A percentile compares a stretch with the other conserved stretches of the same genome.
phyloP scores from a whole-genome alignment of 1,140 invertebrate genomes.

The Bombus consobrinus region DNA sequence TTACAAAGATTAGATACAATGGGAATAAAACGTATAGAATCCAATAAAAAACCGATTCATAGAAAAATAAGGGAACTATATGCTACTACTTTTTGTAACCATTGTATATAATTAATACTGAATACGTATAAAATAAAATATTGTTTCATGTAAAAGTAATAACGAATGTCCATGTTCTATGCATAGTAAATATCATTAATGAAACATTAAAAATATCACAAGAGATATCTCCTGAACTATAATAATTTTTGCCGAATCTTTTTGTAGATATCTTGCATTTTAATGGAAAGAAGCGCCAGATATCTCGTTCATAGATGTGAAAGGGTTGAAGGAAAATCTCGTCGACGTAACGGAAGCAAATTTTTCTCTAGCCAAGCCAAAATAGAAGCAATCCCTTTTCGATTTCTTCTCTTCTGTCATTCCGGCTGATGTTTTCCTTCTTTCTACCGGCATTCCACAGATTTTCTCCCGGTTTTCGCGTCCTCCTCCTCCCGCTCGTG shows the following conservation, averaged over 20 bases:
- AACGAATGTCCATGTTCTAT: too few species aligned
- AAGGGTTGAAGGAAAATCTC: neutral
- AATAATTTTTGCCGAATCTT: neutral
- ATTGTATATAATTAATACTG: too few species aligned
- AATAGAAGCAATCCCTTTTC: neutral
- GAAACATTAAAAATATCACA: too few species aligned
- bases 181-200: too few species aligned
- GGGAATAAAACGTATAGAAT: too few species aligned
- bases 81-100: too few species aligned
- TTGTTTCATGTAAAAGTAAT: too few species aligned
- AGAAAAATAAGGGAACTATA: too few species aligned
- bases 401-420: conserved; percentile 4
- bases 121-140: too few species aligned
- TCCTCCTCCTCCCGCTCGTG: conserved; percentile 31
- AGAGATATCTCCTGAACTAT: neutral
- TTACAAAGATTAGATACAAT: too few species aligned
- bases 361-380: neutral
- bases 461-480: conserved; percentile 55
- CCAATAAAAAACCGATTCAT: too few species aligned
- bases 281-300: neutral
- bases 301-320: neutral
- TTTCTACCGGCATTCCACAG: conserved; percentile 23
- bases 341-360: neutral
- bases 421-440: neutral
- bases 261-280: neutral